phyloP scores from a whole-genome alignment of 2,888 invertebrate species.

The Drosophila setosimentum region DNA sequence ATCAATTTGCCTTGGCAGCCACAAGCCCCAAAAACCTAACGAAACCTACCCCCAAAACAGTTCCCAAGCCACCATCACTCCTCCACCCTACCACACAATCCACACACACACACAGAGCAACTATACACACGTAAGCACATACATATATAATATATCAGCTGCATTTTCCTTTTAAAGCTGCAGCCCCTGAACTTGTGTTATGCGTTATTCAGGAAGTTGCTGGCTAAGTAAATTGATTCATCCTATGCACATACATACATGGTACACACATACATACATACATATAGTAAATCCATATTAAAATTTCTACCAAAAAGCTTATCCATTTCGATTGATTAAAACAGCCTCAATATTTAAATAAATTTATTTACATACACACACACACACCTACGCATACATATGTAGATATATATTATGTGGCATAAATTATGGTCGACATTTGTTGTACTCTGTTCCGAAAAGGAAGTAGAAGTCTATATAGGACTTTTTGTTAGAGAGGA shows the following conservation, averaged over 20 bases:
- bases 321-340: slow-evolving; percentile 65
- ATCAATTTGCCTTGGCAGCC: slow-evolving; percentile 53
- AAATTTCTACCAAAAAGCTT: slow-evolving; percentile 33
- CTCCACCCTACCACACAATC: not conserved
- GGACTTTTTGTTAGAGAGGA: not conserved
- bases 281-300: not conserved
- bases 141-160: not conserved
- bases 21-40: slow-evolving; percentile 33
- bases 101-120: not conserved
- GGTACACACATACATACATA: not conserved
- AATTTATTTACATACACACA: slow-evolving; percentile 4
- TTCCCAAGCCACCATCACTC: not conserved
- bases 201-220: slow-evolving; percentile 20
- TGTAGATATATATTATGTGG: not conserved
- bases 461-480: not conserved
- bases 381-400: slow-evolving; percentile 4
- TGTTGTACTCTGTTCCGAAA: slow-evolving; percentile 1
- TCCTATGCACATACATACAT: slow-evolving; percentile 5
- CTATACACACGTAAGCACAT: not conserved
- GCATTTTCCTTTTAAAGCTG: slow-evolving; percentile 9
- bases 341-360: slow-evolving; percentile 64
- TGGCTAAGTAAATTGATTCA: slow-evolving; percentile 37
- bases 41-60: slow-evolving; percentile 9
- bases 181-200: slow-evolving; percentile 22
- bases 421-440: slow-evolving; percentile 31